Percentiles rank a stretch among this genome's conserved stretches.
These are phyloP conservation scores for Corvus moneduloides DNA, from an alignment of 2,113 vertebrate genomes.

Conservation along the genomic window DNA sequence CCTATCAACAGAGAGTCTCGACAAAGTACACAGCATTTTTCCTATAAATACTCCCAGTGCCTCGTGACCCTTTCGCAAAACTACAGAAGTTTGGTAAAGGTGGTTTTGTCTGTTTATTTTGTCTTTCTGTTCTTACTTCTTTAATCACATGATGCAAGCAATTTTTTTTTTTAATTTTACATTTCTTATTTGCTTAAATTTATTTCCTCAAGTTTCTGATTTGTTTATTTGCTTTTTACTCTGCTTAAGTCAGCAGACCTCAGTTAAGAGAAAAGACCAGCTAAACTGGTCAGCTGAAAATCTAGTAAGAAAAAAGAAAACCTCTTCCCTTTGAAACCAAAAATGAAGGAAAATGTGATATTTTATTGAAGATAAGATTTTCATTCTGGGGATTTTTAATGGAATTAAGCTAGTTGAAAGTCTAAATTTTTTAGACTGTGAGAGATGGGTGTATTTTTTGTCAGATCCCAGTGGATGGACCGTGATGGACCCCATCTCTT, in stretches of 20 bases:
- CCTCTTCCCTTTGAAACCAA: not conserved
- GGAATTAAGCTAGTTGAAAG: not conserved
- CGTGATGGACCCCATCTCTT: not conserved
- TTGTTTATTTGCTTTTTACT: not conserved
- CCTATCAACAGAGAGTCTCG: not conserved
- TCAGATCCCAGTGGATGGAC: accelerated
- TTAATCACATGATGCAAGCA: not conserved
- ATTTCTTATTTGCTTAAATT: not conserved
- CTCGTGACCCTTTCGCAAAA: not conserved
- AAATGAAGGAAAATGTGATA: not conserved
- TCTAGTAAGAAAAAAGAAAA: not conserved
- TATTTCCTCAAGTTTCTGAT: not conserved
- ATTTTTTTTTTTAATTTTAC: not conserved
- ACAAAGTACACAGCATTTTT: not conserved
- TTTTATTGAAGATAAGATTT: not conserved
- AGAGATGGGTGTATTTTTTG: not conserved
- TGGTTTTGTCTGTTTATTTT: not conserved
- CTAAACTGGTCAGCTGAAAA: not conserved
- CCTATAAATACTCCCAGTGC: not conserved
- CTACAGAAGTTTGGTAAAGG: not conserved
- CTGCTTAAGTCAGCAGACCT: not conserved
- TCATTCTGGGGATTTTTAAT: not conserved
- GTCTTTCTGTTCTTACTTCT: not conserved
- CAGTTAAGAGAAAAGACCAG: not conserved
- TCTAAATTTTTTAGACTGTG: not conserved